Conservation (phyloP, 2,797 vertebrate genomes). For the Vespertilio murinus region DNA sequence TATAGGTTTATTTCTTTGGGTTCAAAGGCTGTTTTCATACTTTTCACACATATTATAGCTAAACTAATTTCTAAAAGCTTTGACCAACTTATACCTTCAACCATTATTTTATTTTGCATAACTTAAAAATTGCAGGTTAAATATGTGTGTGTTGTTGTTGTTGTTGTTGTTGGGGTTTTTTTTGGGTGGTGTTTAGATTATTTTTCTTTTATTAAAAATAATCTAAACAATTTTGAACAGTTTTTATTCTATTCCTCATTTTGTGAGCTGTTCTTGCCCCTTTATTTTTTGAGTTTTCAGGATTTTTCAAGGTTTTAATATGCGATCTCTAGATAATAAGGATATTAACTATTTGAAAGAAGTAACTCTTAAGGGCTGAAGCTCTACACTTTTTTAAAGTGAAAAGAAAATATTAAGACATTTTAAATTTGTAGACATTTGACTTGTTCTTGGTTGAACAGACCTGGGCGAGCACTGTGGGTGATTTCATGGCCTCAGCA, state of each 20-base stretch:
- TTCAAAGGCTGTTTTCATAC: not conserved
- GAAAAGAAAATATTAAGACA: not conserved
- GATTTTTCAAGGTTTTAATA: not conserved
- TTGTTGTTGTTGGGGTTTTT: too few species aligned
- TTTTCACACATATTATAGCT: not conserved
- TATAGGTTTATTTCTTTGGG: constrained; percentile 26
- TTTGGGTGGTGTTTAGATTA: not conserved
- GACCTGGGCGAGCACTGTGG: not conserved
- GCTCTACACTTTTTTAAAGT: not conserved
- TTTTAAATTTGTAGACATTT: constrained; percentile 6
- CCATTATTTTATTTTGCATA: constrained; percentile 40
- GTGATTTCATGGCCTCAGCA: not conserved
- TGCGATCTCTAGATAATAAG: not conserved
- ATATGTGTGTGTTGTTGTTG: not conserved
- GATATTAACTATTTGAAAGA: not conserved
- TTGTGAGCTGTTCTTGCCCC: not conserved
- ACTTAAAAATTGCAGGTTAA: constrained; percentile 1
- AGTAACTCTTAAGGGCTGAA: not conserved
- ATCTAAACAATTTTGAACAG: not conserved
- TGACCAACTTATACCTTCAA: not conserved
- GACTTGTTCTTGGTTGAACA: not conserved
- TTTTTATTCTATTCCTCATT: not conserved
- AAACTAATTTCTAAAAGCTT: constrained; percentile 9
- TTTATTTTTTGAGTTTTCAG: not conserved
- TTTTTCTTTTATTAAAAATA: constrained; percentile 27